Conservation (phyloP, 2,797 vertebrate genomes). For the Anableps anableps region DNA sequence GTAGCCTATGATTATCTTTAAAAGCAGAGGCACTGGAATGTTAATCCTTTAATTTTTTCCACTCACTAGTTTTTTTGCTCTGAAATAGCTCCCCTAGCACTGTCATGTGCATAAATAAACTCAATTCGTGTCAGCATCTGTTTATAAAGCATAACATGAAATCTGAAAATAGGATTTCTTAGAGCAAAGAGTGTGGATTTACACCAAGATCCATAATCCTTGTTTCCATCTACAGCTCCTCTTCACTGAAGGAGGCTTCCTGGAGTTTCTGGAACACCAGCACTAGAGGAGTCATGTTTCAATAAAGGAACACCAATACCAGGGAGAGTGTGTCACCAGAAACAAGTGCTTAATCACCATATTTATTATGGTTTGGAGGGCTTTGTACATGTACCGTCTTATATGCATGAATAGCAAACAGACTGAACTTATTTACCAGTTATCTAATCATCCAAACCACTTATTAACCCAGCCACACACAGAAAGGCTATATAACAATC, state of each 20-base stretch:
- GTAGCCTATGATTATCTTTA: slow-evolving; percentile 54
- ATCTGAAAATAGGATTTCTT: background rate
- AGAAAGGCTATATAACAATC: too few species aligned
- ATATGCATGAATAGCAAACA: background rate
- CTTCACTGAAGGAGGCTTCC: slow-evolving; percentile 9
- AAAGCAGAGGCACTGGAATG: slow-evolving; percentile 52
- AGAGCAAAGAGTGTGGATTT: background rate
- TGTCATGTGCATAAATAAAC: background rate
- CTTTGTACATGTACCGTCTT: background rate
- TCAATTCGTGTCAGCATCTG: background rate
- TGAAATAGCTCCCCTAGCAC: background rate
- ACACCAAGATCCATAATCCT: slow-evolving; percentile 32
- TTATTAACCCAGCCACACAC: too few species aligned
- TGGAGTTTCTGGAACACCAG: slow-evolving; percentile 22
- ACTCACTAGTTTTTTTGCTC: background rate
- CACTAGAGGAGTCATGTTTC: slow-evolving; percentile 36
- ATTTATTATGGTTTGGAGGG: slow-evolving; percentile 2
- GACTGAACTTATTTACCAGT: background rate
- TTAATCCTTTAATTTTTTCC: slow-evolving; percentile 43
- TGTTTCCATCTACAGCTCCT: slow-evolving; percentile 17
- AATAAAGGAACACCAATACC: slow-evolving; percentile 24
- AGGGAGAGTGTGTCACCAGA: slow-evolving; percentile 18
- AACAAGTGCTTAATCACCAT: slow-evolving; percentile 3
- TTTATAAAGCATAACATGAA: slow-evolving; percentile 6
- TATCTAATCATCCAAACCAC: too few species aligned